Base-by-base conservation (phyloP, 2,888 invertebrate genomes). In the Sphaerophoria rueppellii region DNA sequence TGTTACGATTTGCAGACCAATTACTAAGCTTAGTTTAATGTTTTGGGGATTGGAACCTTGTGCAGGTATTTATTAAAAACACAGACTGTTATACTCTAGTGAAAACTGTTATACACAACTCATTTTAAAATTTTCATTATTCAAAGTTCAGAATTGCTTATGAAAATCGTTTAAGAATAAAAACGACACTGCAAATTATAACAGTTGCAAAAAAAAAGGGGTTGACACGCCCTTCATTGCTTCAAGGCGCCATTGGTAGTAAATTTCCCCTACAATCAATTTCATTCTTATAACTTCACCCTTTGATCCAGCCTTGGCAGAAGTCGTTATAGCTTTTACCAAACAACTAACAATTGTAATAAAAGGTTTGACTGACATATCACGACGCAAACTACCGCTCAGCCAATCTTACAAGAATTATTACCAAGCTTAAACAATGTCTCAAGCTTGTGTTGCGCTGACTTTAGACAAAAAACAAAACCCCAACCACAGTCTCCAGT, bases 301-400 rank as follows among this genome's bases (percentile, higher is more conserved):
- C 24, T 67, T n/a, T 3, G 40, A 52, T 54, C 54, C 52, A 54
- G 37, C 54, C 67, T 54, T 65, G 50, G 40, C 24, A 77, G 63
- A 43, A 65, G 63, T 78, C 40, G 50, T 60, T 9, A 40, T 24
- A 60, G 54, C 52, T 54, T 40, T 77, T 73, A 52, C 69, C 55
- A 32, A 9, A 24, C 24, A 4, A 43, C 11, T 65, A 37, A 61
- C 76, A 80, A 52, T 61, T 73, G 57, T 81, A 80, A 85, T 72
- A 80, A 76, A 82, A 85, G 81, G 73, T 77, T 85, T 85, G 85
- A 85, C 81, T 85, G 85, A 65, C 85, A 85, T 85, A 85, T 85
- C 85, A 85, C 85, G 85, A 85, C 24, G 24, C 24, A 73, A 78
- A 63, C 11, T 6, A 74, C 46, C 75, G 65, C 71, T 24, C 71